A percentile compares a stretch with the other conserved stretches of the same genome.
Evolutionary conservation across 2,888 invertebrate species (phyloP).

Genomic region (Lycia hirtaria): DNA sequence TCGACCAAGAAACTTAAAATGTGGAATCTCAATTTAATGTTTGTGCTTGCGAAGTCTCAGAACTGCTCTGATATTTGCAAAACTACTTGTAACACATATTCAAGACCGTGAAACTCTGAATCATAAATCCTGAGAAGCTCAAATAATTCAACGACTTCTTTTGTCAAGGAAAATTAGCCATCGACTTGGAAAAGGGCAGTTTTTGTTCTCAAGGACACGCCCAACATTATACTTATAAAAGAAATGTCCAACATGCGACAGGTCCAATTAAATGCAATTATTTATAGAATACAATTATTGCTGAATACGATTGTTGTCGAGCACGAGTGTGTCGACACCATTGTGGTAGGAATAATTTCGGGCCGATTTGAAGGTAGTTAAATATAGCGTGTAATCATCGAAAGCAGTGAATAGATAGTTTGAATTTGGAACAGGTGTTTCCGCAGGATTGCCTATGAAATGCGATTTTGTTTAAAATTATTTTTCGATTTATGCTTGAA

Average conservation of each 20-base stretch:
- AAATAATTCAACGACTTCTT: not conserved
- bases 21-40: too few relatives aligned
- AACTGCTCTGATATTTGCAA: not conserved
- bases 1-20: too few relatives aligned
- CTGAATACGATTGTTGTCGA: slow-evolving; percentile 47
- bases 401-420: slow-evolving; percentile 54
- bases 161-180: slow-evolving; percentile 13
- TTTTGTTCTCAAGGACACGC: slow-evolving; percentile 19
- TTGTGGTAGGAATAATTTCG: slow-evolving; percentile 55
- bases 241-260: slow-evolving; percentile 56
- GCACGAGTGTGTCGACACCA: slow-evolving; percentile 53
- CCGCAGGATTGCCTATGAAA: slow-evolving; percentile 48
- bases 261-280: slow-evolving; percentile 61
- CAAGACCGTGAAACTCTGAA: not conserved
- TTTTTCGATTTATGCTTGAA: slow-evolving; percentile 13
- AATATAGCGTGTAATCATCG: slow-evolving; percentile 58
- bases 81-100: not conserved
- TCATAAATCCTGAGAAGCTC: not conserved
- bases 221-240: slow-evolving; percentile 27
- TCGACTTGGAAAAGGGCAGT: slow-evolving; percentile 13
- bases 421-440: slow-evolving; percentile 52
- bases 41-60: too few relatives aligned
- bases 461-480: slow-evolving; percentile 41
- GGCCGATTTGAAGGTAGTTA: slow-evolving; percentile 53
- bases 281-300: slow-evolving; percentile 20